Conservation (phyloP, 2,888 invertebrate genomes). For the Thereva nobilitata region DNA sequence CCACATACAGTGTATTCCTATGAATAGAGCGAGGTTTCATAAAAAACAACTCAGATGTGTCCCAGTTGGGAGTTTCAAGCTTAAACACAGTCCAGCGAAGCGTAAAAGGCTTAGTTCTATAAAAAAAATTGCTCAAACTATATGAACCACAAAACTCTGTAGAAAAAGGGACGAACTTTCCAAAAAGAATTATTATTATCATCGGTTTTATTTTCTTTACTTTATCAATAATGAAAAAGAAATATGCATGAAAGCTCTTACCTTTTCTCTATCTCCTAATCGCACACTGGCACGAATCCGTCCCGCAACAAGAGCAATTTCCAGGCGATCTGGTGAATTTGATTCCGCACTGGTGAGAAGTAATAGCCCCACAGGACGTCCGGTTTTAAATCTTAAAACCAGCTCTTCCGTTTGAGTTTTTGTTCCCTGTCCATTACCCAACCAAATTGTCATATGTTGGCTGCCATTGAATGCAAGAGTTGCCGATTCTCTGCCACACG, state of each 20-base stretch:
- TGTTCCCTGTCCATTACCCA: conserved; percentile 71
- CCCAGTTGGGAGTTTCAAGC: too few relatives aligned
- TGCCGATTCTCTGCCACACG: conserved; percentile 88
- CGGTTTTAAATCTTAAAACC: conserved; percentile 82
- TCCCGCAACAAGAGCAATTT: conserved; percentile 83
- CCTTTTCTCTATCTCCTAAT: conserved; percentile 84
- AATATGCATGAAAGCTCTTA: conserved; percentile 51
- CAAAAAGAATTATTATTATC: too few relatives aligned
- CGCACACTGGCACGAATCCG: conserved; percentile 79
- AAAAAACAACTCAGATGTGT: too few relatives aligned
- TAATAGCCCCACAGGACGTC: conserved; percentile 74
- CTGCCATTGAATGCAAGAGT: conserved; percentile 87
- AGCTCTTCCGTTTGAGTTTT: conserved; percentile 89
- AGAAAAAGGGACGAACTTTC: too few relatives aligned
- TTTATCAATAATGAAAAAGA: background rate
- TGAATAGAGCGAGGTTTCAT: too few relatives aligned
- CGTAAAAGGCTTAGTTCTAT: too few relatives aligned
- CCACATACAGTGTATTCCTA: too few relatives aligned
- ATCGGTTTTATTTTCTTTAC: background rate
- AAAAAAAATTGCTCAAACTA: too few relatives aligned
- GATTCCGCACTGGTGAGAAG: conserved; percentile 79
- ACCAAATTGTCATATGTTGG: conserved; percentile 79
- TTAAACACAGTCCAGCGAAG: too few relatives aligned
- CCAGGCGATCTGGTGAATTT: conserved; percentile 79
- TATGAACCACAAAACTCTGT: too few relatives aligned